These are phyloP conservation scores for Psammodynastes pulverulentus DNA, from an alignment of 2,113 vertebrate genomes.

Conservation along the genomic window DNA sequence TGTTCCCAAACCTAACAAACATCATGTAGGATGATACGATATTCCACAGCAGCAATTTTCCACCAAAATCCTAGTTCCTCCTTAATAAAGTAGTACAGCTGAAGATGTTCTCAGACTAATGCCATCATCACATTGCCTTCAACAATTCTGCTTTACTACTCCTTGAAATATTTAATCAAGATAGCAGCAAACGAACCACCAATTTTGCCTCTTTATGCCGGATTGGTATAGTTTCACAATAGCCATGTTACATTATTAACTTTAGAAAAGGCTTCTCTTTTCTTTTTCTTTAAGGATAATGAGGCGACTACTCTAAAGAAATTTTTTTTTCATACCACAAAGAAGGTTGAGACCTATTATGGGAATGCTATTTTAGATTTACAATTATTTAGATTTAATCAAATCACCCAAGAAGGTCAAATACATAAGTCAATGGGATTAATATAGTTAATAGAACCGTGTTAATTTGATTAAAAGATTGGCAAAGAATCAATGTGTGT, in stretches of 20 bases:
- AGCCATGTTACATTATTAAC: slow-evolving; percentile 21
- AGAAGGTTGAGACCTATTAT: not conserved
- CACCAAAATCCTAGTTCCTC: slow-evolving; percentile 55
- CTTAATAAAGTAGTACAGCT: slow-evolving; percentile 57
- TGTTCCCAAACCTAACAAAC: slow-evolving; percentile 55
- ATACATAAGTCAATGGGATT: not conserved
- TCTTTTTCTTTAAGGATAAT: not conserved
- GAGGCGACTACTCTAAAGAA: not conserved
- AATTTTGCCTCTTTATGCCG: slow-evolving; percentile 31
- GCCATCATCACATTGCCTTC: slow-evolving; percentile 45
- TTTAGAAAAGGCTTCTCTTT: not conserved
- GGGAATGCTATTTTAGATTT: not conserved
- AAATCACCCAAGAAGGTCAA: not conserved
- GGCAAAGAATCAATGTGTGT: not conserved
- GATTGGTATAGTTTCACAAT: slow-evolving; percentile 25
- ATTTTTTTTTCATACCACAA: not conserved
- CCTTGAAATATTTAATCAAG: slow-evolving; percentile 23
- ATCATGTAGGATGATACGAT: slow-evolving; percentile 45
- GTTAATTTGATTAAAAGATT: slow-evolving; percentile 21
- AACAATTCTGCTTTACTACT: slow-evolving; percentile 42
- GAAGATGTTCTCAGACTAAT: slow-evolving; percentile 53
- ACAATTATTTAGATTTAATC: slow-evolving; percentile 12
- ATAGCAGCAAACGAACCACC: slow-evolving; percentile 36
- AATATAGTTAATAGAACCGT: not conserved
- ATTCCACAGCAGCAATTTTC: slow-evolving; percentile 63